phyloP scores from a whole-genome alignment of 1,140 invertebrate species.

The Muscidifurax raptorellus region DNA sequence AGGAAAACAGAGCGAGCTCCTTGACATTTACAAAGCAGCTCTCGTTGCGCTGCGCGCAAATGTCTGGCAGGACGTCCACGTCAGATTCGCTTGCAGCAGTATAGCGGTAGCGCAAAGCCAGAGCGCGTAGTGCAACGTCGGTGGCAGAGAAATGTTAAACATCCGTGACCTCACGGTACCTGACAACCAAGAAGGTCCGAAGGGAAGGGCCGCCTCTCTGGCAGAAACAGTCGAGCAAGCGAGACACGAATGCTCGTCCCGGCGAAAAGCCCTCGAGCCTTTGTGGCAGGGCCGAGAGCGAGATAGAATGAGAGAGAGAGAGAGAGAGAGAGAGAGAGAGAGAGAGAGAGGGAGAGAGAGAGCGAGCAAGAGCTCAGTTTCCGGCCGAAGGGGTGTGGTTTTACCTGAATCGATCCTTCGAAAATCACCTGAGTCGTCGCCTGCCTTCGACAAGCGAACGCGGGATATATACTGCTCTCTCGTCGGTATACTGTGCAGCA shows the following conservation, averaged over 20 bases:
- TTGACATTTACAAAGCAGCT: neutral
- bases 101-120: neutral
- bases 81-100: neutral
- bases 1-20: neutral
- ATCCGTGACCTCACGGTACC: constrained; percentile 34
- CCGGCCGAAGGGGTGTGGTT: constrained; percentile 62
- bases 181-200: constrained; percentile 37
- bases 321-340: neutral
- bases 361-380: constrained; percentile 35
- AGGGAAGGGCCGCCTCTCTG: constrained; percentile 9
- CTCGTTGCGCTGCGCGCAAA: constrained; percentile 10
- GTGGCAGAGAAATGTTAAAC: constrained; percentile 25
- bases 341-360: neutral
- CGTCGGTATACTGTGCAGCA: neutral
- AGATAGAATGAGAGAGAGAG: neutral
- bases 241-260: constrained; percentile 1
- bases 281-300: constrained; percentile 13
- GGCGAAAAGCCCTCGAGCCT: constrained; percentile 29
- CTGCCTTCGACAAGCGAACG: neutral
- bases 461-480: neutral
- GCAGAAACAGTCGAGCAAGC: constrained; percentile 1
- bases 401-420: constrained; percentile 65
- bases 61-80: neutral
- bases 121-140: neutral
- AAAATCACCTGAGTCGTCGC: constrained; percentile 57